Evolutionary conservation across 2,888 invertebrate genomes (phyloP).

Genomic region (Acanthococcus lagerstroemiae): DNA sequence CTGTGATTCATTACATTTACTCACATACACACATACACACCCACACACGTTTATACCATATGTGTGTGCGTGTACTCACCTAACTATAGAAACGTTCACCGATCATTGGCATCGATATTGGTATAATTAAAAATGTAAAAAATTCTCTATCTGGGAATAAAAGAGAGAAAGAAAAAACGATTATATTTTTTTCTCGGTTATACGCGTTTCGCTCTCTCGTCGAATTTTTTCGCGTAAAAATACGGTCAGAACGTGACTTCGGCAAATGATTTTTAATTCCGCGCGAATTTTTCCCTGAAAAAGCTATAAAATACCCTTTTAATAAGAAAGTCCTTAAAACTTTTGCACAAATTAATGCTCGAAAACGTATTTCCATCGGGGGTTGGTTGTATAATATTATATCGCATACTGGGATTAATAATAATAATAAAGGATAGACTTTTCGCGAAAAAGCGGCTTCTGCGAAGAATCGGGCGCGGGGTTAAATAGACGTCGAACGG

Average conservation of each 20-base stretch:
- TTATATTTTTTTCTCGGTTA: neutral
- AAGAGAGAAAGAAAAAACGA: conserved; percentile 11
- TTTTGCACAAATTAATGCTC: conserved; percentile 31
- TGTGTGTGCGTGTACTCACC: too few relatives aligned
- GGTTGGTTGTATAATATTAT: conserved; percentile 31
- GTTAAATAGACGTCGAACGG: conserved; percentile 29
- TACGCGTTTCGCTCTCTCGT: neutral
- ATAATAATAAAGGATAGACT: conserved; percentile 31
- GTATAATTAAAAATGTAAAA: too few relatives aligned
- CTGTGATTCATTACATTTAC: too few relatives aligned
- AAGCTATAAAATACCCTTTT: conserved; percentile 31
- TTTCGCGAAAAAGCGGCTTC: conserved; percentile 28
- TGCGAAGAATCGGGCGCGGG: conserved; percentile 19
- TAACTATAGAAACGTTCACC: too few relatives aligned
- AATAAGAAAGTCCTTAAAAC: conserved; percentile 31
- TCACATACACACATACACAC: too few relatives aligned
- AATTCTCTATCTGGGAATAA: too few relatives aligned
- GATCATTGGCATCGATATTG: too few relatives aligned
- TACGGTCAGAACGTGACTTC: conserved; percentile 30
- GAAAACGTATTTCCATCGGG: conserved; percentile 31
- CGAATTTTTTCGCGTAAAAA: conserved; percentile 17
- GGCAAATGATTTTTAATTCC: conserved; percentile 31
- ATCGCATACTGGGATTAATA: conserved; percentile 31
- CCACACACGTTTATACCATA: too few relatives aligned
- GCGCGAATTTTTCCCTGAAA: conserved; percentile 26